Evolutionary conservation across 2,888 invertebrate species (phyloP), one percentile per base, ranked within the genome.

Genomic region (Hoplodrina blanda): DNA sequence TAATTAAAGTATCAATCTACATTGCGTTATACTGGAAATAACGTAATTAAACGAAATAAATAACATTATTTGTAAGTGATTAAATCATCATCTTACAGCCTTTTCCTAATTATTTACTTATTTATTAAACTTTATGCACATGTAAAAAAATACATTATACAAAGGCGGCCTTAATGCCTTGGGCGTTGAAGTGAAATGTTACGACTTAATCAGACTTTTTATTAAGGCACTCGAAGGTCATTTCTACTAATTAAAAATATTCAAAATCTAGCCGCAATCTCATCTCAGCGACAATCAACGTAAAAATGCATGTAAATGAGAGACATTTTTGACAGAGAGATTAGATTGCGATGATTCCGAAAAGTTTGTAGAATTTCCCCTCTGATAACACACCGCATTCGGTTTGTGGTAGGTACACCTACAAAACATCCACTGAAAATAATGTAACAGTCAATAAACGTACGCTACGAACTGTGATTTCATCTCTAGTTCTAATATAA

Each of bases 1-100:
- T 68, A 70, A 70, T 70, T 65, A 78, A 72, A 71, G 54, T 56
- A 50, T 53, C 62, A 68, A 62, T 76, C 56, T 71, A 56, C 60
- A 63, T 59, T 65, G 49, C 59, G 49, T 55, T 64, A 54, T 52
- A 69, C 53, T 72, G 62, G 10, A 71, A 76, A 69, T 69, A 67
- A 60, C 13, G 61, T 49, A 59, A 73, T 64, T 66, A 64, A 62
- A 73, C 46, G 53, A 25, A 62, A 69, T 46, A 55, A 25, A 62
- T 72, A 60, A 46, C 56, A 60, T 41, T 15, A 76, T 56, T 50
- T 33, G n/a, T 17, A 59, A 41, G 11, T 3, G 15, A 15, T 46
- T 53, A 44, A 41, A 41, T 17, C 6, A 46, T 46, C 15, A 46
- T 17, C 15, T 46, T 0, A 8, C 37, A 44, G 44, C 46, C 5